Base-by-base conservation (phyloP, 2,888 invertebrate genomes). In the Melanostoma mellinum region DNA sequence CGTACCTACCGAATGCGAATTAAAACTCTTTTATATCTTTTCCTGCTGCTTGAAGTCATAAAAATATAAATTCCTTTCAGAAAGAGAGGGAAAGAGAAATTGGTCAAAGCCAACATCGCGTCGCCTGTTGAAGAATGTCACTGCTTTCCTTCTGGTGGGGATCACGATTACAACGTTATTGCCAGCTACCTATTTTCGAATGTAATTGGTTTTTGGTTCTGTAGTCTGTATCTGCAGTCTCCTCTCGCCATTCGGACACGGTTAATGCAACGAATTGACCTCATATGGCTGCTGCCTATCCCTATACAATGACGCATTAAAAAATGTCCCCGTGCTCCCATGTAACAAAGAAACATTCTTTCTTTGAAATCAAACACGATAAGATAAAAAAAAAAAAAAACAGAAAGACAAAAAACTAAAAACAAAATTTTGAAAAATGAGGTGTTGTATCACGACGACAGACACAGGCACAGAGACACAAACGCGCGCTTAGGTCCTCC, bases 321-420 rank as follows among this genome's bases (percentile, higher is more conserved):
- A 71, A 84, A 71, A 84, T 84, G 79, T 84, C 74, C 67, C 60
- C 84, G n/a, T 67, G 79, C 79, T 84, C 44, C 79, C 79, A 67
- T 75, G 60, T 79, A 79, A 84, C 84, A 84, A 84, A 79, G 79
- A 36, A 71, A 67, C 74, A 84, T 79, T 84, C 65, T 74, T 79
- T 79, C 20, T 46, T 56, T 60, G 69, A 84, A 75, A 79, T 79
- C 74, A 35, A 71, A 79, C 60, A 63, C 65, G 81, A 77, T 77
- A 79, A 52, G 52, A 76, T 50, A 48, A 50, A 63, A 50, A 6
- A 35, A 36, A 30, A 52, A 58, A 10, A 8, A 5, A 44, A 9
- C 33, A 32, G 42, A 30, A 53, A 50, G 63, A 33, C n/a, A 6
- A 30, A 46, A 46, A 46, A 53, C 20, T 20, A 20, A 40, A 53